Conservation (phyloP, 2,888 invertebrate genomes). For the Trachelus troglodyta region DNA sequence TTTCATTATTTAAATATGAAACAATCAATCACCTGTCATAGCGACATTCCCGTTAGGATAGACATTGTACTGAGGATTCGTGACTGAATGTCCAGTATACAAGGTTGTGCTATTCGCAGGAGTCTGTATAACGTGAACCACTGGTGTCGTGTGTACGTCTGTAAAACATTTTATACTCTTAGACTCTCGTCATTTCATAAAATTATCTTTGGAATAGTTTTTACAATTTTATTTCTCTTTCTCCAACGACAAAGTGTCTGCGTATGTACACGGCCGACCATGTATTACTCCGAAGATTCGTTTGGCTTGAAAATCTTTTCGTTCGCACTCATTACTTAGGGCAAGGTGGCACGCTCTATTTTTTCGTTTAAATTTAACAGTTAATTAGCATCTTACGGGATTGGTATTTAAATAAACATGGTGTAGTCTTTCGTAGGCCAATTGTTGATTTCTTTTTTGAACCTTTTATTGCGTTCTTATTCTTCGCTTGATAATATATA, state of each 20-base stretch:
- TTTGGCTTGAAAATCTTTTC: background rate
- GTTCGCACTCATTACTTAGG: background rate
- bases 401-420: background rate
- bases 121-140: slow-evolving; percentile 42
- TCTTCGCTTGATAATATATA: background rate
- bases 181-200: background rate
- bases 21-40: background rate
- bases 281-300: background rate
- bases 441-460: background rate
- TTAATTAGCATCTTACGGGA: background rate
- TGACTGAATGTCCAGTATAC: slow-evolving; percentile 1
- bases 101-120: slow-evolving; percentile 25
- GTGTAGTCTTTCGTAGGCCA: background rate
- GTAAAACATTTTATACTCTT: slow-evolving; percentile 29
- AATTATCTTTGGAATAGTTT: background rate
- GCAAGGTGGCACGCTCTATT: background rate
- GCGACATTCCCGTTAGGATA: background rate
- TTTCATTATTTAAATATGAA: background rate
- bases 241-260: background rate
- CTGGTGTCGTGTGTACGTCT: slow-evolving; percentile 46
- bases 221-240: background rate
- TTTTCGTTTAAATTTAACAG: background rate
- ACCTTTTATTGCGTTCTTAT: background rate
- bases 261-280: background rate
- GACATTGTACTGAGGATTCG: background rate